Evolutionary conservation across 2,888 invertebrate genomes (phyloP).

Genomic region (Allacma fusca): DNA sequence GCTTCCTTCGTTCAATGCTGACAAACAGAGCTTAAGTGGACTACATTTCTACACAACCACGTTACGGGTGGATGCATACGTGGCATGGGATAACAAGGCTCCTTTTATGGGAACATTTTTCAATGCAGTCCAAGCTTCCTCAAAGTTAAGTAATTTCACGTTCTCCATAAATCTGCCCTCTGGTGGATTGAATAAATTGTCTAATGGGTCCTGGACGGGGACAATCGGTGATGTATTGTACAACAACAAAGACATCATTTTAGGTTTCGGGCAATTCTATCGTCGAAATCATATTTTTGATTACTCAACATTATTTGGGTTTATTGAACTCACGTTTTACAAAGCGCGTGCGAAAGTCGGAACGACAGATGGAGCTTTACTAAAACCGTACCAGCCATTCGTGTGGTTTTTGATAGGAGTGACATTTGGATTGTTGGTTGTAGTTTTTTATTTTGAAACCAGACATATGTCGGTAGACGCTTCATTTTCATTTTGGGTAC

Average conservation of each 20-base stretch:
- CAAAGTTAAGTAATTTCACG: neutral
- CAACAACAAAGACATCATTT: neutral
- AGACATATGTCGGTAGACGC: no score
- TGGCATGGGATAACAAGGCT: neutral
- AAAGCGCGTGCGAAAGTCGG: no score
- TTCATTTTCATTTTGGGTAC: no score
- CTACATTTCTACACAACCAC: neutral
- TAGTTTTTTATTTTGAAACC: neutral
- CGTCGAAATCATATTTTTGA: neutral
- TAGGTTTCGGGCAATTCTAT: neutral
- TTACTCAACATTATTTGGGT: neutral
- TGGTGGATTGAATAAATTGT: neutral
- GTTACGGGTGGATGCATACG: neutral
- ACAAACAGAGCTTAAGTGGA: neutral
- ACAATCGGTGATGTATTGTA: neutral
- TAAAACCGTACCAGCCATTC: no score
- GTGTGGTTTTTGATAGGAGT: no score
- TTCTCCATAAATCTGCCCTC: neutral
- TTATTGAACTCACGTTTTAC: neutral
- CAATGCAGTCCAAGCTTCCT: neutral
- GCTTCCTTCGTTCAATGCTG: no score
- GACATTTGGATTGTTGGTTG: no score
- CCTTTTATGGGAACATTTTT: neutral
- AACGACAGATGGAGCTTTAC: no score
- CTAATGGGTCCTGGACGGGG: no score